These are phyloP conservation scores for Allophyes oxyacanthae DNA, from an alignment of 2,888 invertebrate genomes.

Conservation along the genomic window DNA sequence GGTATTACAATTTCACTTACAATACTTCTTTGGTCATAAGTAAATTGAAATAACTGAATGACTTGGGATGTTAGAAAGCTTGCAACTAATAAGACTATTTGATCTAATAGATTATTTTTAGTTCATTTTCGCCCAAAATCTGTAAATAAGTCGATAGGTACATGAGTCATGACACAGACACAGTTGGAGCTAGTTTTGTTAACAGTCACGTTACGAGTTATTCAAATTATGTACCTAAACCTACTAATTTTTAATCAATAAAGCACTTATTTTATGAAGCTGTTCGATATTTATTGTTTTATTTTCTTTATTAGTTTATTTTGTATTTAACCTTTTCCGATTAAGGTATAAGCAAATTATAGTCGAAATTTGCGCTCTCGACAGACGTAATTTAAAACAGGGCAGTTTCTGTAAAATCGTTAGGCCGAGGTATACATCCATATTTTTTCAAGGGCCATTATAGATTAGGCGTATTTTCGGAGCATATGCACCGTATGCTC, in stretches of 20 bases:
- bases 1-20: conserved; percentile 13
- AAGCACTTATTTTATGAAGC: conserved; percentile 88
- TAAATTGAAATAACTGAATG: conserved; percentile 17
- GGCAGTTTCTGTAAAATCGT: too few species aligned
- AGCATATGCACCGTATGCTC: too few species aligned
- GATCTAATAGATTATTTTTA: conserved; percentile 55
- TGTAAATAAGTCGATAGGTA: conserved; percentile 72
- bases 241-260: conserved; percentile 85
- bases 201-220: conserved; percentile 74
- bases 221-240: conserved; percentile 78
- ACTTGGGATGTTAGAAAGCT: conserved; percentile 42
- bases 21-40: not conserved
- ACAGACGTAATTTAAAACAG: too few species aligned
- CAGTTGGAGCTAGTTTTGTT: conserved; percentile 68
- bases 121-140: conserved; percentile 61
- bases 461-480: too few species aligned
- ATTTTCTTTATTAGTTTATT: conserved; percentile 44
- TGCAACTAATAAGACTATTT: conserved; percentile 55
- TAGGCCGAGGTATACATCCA: too few species aligned
- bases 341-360: too few species aligned
- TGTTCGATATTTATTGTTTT: conserved; percentile 76
- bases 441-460: too few species aligned
- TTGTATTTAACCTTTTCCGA: not conserved
- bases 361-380: too few species aligned
- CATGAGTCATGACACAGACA: conserved; percentile 51